Percentiles rank a stretch among this genome's conserved stretches.
phyloP scores from a whole-genome alignment of 2,113 vertebrate species.

The Apteryx owenii region DNA sequence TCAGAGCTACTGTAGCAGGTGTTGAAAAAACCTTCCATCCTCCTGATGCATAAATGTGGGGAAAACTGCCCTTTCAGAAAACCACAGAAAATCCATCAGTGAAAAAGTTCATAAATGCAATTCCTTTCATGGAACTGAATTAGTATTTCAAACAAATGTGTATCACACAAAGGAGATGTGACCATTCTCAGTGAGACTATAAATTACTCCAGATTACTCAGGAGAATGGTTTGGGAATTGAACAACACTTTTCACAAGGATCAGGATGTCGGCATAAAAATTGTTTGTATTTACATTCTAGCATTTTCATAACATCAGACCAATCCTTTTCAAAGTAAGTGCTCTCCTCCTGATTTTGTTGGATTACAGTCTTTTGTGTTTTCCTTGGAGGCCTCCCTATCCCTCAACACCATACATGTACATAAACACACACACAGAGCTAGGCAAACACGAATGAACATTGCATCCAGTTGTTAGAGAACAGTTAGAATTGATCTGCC shows the following conservation, averaged over 20 bases:
- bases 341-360: background rate
- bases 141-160: constrained; percentile 50
- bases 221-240: constrained; percentile 27
- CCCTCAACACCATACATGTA: background rate
- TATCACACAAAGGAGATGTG: background rate
- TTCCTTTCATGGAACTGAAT: constrained; percentile 34
- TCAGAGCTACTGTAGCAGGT: constrained; percentile 64
- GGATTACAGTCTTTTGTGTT: constrained; percentile 1
- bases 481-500: background rate
- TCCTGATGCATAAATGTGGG: constrained; percentile 36
- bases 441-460: background rate
- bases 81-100: constrained; percentile 54
- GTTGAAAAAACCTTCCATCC: constrained; percentile 58
- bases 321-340: constrained; percentile 8
- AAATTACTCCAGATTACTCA: constrained; percentile 16
- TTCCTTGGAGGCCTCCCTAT: background rate
- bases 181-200: constrained; percentile 24
- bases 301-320: constrained; percentile 32
- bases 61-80: constrained; percentile 45
- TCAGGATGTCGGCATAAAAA: background rate
- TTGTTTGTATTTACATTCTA: constrained; percentile 65
- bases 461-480: background rate
- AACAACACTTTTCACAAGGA: background rate
- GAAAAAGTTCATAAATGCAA: background rate
- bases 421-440: background rate